phyloP scores from a whole-genome alignment of 2,113 vertebrate genomes.

The Mungos mungo region DNA sequence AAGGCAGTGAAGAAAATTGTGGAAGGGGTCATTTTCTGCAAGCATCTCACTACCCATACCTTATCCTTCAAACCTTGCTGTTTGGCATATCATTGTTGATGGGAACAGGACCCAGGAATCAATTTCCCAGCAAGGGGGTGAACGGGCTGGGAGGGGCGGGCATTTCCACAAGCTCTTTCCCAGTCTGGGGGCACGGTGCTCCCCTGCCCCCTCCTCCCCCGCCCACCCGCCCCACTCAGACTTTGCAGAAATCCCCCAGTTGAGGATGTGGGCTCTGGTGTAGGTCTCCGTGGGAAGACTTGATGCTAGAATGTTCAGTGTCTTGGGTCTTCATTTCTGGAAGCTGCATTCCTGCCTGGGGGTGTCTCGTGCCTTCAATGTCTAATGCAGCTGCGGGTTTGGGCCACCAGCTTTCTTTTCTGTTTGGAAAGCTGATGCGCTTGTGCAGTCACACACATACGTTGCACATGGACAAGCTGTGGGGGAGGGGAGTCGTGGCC shows the following conservation, averaged over 20 bases:
- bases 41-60: background rate
- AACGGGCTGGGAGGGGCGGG: background rate
- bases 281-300: background rate
- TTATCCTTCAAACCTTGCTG: background rate
- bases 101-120: background rate
- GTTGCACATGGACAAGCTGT: background rate
- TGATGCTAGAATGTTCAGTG: background rate
- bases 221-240: background rate
- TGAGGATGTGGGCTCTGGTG: background rate
- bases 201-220: background rate
- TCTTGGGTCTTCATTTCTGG: background rate
- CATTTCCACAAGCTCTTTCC: background rate
- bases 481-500: background rate
- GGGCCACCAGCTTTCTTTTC: background rate
- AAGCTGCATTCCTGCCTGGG: background rate
- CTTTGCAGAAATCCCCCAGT: background rate
- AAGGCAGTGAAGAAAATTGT: background rate
- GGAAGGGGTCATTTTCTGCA: background rate
- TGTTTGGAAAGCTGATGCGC: background rate
- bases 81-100: background rate
- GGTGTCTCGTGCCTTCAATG: background rate
- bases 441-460: background rate
- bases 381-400: background rate
- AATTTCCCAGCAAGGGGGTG: background rate
- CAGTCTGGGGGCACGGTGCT: background rate